Evolutionary conservation across 2,888 invertebrate species (phyloP).

Genomic region (Mesochorus sp.): DNA sequence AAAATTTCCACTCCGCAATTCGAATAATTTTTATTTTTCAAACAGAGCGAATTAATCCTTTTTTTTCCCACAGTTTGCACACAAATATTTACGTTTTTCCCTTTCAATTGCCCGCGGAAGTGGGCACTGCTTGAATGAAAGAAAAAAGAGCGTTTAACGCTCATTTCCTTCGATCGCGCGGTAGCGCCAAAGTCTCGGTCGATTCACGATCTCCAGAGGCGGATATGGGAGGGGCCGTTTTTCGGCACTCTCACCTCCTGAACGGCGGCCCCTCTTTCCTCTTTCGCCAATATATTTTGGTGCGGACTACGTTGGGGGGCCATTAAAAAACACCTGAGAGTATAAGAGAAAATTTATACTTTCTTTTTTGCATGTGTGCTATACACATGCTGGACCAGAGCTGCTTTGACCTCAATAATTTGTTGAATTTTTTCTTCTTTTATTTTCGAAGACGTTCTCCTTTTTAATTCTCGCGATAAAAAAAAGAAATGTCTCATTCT

Average conservation of each 20-base stretch:
- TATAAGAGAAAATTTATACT: conserved; percentile 64
- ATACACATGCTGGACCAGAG: conserved; percentile 49
- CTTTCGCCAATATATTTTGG: conserved; percentile 62
- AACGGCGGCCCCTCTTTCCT: conserved; percentile 46
- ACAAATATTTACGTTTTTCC: too few species aligned
- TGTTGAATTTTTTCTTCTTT: background rate
- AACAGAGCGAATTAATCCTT: too few species aligned
- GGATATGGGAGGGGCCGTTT: conserved; percentile 46
- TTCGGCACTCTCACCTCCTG: conserved; percentile 70
- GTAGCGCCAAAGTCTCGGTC: conserved; percentile 71
- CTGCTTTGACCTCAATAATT: conserved; percentile 68
- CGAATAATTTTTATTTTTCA: too few species aligned
- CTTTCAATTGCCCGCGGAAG: too few species aligned
- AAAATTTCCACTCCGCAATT: too few species aligned
- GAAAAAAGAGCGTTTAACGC: too few species aligned
- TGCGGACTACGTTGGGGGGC: conserved; percentile 39
- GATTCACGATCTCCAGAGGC: conserved; percentile 54
- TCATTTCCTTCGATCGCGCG: too few species aligned
- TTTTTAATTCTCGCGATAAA: background rate
- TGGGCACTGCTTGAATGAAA: too few species aligned
- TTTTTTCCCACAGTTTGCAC: too few species aligned
- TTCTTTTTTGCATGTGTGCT: conserved; percentile 73
- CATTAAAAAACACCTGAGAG: conserved; percentile 26
- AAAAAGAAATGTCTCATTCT: too few species aligned
- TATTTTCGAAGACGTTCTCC: background rate